Evolutionary conservation across 2,113 vertebrate genomes (phyloP), one percentile per base, ranked within the genome.

Genomic region (Falcunculus frontatus): DNA sequence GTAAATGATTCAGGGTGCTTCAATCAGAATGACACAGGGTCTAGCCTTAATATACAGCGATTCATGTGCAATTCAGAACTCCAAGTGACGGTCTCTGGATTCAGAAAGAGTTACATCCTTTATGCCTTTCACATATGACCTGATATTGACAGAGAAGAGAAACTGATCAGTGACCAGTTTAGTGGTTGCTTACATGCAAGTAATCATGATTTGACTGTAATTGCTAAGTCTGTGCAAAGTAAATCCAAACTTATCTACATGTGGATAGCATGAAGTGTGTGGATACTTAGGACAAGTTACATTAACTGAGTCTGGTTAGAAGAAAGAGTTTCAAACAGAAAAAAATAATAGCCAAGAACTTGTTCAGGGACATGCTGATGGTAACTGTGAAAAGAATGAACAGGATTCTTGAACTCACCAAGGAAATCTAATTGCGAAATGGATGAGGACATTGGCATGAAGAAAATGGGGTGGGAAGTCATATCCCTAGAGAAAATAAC

Each of bases 391-490:
- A 89, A 86, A 67, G 35, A 90, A 84, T 82, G 89, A 70, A 92
- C 68, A 64, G 19, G 35, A 81, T 91, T 95, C 77, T 92, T 95
- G 89, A 95, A 93, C 76, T 92, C 56, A 78, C 35, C 25, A 95
- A 89, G 49, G 56, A 95, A 87, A 97, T 95, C 42, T 26, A 89
- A 93, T 92, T 97, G 83, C 5, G 5, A 96, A 93, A 96, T 56
- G 32, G 22, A 90, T 94, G 83, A 94, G 59, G 88, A 95, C 94
- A 92, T 82, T 72, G 89, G 64, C 80, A 92, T 64, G 94, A 96
- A 92, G 76, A 95, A 93, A 95, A 97, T 78, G 56, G 39, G 84
- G 87, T 87, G 32, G 65, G 21, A 95, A 84, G 81, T 89, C 86
- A 68, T 67, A 90, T 95, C 80, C 39, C 44, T 81, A 25, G 56